phyloP scores from a whole-genome alignment of 2,113 vertebrate species.

The Rhinichthys klamathensis region DNA sequence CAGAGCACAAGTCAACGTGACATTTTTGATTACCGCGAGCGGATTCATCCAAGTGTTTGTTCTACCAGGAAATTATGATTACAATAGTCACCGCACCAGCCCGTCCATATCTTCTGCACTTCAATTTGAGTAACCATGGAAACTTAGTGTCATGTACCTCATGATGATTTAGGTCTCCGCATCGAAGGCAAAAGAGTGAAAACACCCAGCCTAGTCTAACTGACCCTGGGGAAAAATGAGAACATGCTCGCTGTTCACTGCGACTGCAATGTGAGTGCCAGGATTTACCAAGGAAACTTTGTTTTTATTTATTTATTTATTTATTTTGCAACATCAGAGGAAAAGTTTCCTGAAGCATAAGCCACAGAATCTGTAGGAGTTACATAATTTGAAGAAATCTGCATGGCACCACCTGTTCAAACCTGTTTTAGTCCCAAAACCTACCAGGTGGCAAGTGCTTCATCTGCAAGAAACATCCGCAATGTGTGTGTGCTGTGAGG shows the following conservation, averaged over 20 bases:
- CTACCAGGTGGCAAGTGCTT: slow-evolving; percentile 50
- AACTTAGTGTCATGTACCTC: slow-evolving; percentile 53
- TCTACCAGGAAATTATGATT: slow-evolving; percentile 58
- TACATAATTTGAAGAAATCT: slow-evolving; percentile 56
- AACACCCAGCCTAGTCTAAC: background rate
- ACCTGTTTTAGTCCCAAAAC: slow-evolving; percentile 51
- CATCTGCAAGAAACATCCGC: slow-evolving; percentile 46
- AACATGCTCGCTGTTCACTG: slow-evolving; percentile 10
- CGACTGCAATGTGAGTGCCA: background rate
- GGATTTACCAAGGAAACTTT: slow-evolving; percentile 18
- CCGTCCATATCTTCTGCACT: slow-evolving; percentile 50
- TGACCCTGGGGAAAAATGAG: slow-evolving; percentile 2
- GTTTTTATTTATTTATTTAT: slow-evolving; percentile 32
- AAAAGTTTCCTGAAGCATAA: slow-evolving; percentile 39
- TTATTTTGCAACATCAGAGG: slow-evolving; percentile 52
- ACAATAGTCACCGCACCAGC: slow-evolving; percentile 49
- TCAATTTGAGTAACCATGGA: slow-evolving; percentile 62
- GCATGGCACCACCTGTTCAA: slow-evolving; percentile 55
- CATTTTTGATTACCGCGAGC: slow-evolving; percentile 21
- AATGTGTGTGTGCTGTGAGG: slow-evolving; percentile 35
- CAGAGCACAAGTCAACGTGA: slow-evolving; percentile 24
- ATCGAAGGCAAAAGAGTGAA: slow-evolving; percentile 34
- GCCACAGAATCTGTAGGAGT: slow-evolving; percentile 37
- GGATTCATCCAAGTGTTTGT: slow-evolving; percentile 34
- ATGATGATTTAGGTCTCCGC: slow-evolving; percentile 51